Evolutionary conservation across 2,797 vertebrate species (phyloP), one percentile per base, ranked within the genome.

Genomic region (Megaceryle alcyon): DNA sequence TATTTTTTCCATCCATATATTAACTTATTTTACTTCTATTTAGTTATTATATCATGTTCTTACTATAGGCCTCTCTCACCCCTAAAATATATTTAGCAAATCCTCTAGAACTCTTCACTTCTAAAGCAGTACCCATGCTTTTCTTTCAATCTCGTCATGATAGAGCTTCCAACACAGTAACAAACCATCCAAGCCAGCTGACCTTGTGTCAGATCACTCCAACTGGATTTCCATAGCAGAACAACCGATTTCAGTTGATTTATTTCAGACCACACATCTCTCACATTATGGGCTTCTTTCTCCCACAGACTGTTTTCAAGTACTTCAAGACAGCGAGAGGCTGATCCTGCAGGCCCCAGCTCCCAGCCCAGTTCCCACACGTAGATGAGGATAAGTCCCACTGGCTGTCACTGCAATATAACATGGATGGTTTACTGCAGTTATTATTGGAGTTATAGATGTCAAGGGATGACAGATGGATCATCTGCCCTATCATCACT

Each of bases 171-270:
- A 57, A 16, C 53, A n/a, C 43, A 44, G 9, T 7, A 21, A 73
- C 23, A 71, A 81, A 78, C 28, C 22, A 44, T 68, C 43, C 20
- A 64, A 61, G 71, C 26, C 31, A 33, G 64, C 0, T 65, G 60
- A 54, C 26, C 26, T 59, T 2, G 0, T n/a, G 26, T 21, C 29
- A 2, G 1, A 26, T n/a, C 29, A 14, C 35, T 51, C 12, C 35
- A 39, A n/a, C 21, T 12, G 53, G 18, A 39, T 49, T 77, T 92
- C 37, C 77, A 66, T 6, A 44, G 13, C 83, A 43, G 20, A 35
- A 21, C 6, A 71, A 75, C 18, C 11, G 10, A 35, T 48, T 57
- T 26, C 46, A 85, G 6, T 3, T 12, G 13, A 10, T 49, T 86
- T 73, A 59, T 22, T 73, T n/a, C 92, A 81, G 68, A 78, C 1